Conservation (phyloP, 2,113 vertebrate genomes). For the Oryzias javanicus region DNA sequence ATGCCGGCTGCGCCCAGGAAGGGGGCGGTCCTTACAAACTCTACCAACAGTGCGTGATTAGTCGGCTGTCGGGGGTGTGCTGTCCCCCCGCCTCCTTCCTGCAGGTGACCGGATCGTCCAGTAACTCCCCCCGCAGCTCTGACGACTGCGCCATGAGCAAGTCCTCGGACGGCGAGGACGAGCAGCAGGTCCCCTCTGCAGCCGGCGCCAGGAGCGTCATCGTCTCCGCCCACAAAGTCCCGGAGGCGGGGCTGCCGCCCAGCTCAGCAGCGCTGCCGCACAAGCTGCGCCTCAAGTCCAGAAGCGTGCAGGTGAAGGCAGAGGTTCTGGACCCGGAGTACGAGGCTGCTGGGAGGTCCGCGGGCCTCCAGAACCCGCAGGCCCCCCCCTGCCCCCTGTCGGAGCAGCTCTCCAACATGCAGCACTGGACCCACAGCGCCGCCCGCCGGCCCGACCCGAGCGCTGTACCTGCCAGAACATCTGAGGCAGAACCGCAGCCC, state of each 20-base stretch:
- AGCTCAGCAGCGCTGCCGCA: constrained; percentile 90
- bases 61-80: constrained; percentile 74
- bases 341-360: constrained; percentile 80
- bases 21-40: constrained; percentile 80
- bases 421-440: constrained; percentile 86
- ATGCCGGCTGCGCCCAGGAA: constrained; percentile 78
- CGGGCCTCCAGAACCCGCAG: constrained; percentile 75
- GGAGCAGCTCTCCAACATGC: constrained; percentile 87
- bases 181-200: constrained; percentile 90
- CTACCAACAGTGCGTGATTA: constrained; percentile 81
- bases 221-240: constrained; percentile 85
- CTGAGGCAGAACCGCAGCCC: constrained; percentile 74
- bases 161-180: constrained; percentile 92
- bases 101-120: constrained; percentile 84
- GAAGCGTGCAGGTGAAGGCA: constrained; percentile 89
- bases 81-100: constrained; percentile 85
- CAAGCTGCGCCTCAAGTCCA: constrained; percentile 93
- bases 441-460: constrained; percentile 2
- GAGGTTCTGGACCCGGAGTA: constrained; percentile 88
- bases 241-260: constrained; percentile 73
- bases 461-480: constrained; percentile 32
- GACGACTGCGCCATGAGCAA: constrained; percentile 88
- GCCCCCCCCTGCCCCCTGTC: constrained; percentile 84
- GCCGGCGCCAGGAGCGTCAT: constrained; percentile 82
- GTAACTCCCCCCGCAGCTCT: constrained; percentile 89